Evolutionary conservation across 2,113 vertebrate genomes (phyloP).

Genomic region (Ramphastos sulfuratus): DNA sequence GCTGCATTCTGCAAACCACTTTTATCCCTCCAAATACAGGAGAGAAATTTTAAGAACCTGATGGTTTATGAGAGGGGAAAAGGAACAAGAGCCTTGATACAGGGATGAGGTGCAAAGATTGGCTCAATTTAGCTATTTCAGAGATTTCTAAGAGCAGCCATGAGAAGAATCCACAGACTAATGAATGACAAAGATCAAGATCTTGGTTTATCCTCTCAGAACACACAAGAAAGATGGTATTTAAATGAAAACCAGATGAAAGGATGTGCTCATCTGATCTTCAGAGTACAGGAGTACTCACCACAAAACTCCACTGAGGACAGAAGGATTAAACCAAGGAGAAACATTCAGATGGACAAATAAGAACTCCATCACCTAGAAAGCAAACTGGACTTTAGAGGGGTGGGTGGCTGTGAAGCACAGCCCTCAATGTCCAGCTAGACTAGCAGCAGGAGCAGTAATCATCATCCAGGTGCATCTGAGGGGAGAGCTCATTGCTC

Average conservation of each 20-base stretch:
- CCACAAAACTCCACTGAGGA: background rate
- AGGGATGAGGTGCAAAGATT: background rate
- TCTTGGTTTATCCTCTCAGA: background rate
- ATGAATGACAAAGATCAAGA: background rate
- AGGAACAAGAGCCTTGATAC: background rate
- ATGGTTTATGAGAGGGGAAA: background rate
- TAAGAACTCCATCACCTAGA: background rate
- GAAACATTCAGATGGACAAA: background rate
- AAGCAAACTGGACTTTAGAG: background rate
- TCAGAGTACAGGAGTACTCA: background rate
- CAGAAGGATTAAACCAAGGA: background rate
- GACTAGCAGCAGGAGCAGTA: background rate
- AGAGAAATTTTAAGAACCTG: background rate
- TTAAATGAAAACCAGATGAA: background rate
- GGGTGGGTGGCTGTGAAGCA: background rate
- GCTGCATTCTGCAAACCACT: background rate
- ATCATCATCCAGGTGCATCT: background rate
- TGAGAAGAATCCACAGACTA: background rate
- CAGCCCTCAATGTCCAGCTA: accelerated
- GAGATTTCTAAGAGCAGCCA: background rate
- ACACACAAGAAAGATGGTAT: background rate
- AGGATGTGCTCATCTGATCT: background rate
- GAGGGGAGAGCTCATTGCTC: too few species aligned
- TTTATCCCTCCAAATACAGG: background rate
- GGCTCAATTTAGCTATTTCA: background rate